Percentiles rank a stretch among this genome's conserved stretches.
Evolutionary conservation across 2,113 vertebrate genomes (phyloP).

Genomic region (Tachysurus vachellii): DNA sequence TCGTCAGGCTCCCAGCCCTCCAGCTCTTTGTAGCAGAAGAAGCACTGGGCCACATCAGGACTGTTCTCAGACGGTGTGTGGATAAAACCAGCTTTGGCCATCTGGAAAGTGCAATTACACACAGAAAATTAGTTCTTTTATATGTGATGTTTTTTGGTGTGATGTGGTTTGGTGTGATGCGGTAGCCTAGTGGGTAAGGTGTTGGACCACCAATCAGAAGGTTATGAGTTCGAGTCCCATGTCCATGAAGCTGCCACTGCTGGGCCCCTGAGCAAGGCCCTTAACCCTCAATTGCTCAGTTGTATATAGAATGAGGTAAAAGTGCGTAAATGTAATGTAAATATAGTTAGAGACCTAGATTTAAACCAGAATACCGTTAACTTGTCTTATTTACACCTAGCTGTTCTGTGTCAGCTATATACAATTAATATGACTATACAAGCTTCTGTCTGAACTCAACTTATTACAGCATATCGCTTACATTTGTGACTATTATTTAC

Average conservation of each 20-base stretch:
- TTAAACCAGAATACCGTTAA: neutral
- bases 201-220: too few species aligned
- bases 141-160: neutral
- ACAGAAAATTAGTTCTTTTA: neutral
- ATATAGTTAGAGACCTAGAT: neutral
- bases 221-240: too few species aligned
- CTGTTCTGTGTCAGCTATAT: too few species aligned
- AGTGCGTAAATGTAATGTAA: too few species aligned
- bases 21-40: slow-evolving; percentile 93
- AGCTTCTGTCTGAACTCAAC: too few species aligned
- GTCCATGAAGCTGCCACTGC: too few species aligned
- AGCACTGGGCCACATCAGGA: slow-evolving; percentile 88
- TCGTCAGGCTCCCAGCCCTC: slow-evolving; percentile 95
- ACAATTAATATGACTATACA: too few species aligned
- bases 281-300: too few species aligned
- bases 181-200: too few species aligned
- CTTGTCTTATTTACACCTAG: neutral
- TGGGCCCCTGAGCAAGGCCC: too few species aligned
- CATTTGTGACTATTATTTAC: neutral
- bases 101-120: slow-evolving; percentile 66
- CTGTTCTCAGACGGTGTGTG: slow-evolving; percentile 88
- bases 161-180: too few species aligned
- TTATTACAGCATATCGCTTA: neutral
- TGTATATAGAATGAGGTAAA: too few species aligned
- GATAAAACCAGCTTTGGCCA: slow-evolving; percentile 90